These are phyloP conservation scores for Sandelia bainsii DNA, from an alignment of 2,797 vertebrate genomes.

Conservation along the genomic window DNA sequence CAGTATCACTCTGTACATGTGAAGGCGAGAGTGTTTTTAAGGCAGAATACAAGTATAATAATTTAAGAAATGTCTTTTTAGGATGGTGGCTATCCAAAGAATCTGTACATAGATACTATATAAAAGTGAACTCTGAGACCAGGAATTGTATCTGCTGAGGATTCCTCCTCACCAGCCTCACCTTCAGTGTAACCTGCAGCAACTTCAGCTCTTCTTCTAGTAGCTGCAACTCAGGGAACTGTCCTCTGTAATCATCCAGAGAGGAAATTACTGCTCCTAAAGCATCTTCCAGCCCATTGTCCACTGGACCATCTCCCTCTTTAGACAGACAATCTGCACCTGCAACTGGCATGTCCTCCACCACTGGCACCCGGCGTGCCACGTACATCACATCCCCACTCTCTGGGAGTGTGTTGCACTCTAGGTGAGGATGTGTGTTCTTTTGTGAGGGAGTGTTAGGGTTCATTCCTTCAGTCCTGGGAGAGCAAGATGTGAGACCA, in stretches of 20 bases:
- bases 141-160: too few species aligned
- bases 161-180: constrained; percentile 68
- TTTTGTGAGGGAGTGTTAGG: background rate
- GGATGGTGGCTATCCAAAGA: too few species aligned
- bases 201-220: constrained; percentile 92
- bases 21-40: too few species aligned
- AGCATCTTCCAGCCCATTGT: constrained; percentile 89
- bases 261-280: constrained; percentile 87
- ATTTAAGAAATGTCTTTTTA: too few species aligned
- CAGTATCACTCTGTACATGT: too few species aligned
- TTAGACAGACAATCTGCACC: constrained; percentile 32
- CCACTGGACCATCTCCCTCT: constrained; percentile 53
- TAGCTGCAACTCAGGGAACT: constrained; percentile 93
- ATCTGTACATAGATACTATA: too few species aligned
- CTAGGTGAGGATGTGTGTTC: background rate
- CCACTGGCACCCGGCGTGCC: constrained; percentile 60
- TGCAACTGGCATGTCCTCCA: constrained; percentile 56
- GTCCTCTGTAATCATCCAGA: constrained; percentile 94
- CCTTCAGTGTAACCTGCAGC: constrained; percentile 91
- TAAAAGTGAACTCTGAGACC: too few species aligned
- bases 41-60: too few species aligned
- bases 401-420: constrained; percentile 3
- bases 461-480: constrained; percentile 19
- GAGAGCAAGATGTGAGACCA: background rate
- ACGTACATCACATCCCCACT: constrained; percentile 49